A percentile compares a stretch with the other conserved stretches of the same genome.
Evolutionary conservation across 2,113 vertebrate species (phyloP).

Genomic region (Alethe castanea): DNA sequence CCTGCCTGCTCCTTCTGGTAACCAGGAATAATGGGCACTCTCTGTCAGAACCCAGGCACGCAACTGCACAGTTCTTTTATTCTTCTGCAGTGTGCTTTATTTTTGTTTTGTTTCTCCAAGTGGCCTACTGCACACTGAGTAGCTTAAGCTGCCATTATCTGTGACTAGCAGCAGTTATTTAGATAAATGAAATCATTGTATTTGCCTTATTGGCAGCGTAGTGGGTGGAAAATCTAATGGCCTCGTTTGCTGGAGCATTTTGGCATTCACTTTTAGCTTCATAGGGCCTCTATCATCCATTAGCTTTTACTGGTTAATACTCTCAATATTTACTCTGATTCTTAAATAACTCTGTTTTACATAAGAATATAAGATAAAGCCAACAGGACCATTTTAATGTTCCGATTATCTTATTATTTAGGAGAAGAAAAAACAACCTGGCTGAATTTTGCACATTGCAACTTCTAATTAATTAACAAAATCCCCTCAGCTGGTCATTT

Average conservation of each 20-base stretch:
- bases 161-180: background rate
- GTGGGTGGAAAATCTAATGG: background rate
- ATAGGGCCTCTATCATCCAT: background rate
- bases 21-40: background rate
- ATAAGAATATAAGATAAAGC: background rate
- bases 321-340: background rate
- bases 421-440: background rate
- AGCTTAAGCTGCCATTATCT: conserved; percentile 8
- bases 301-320: background rate
- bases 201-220: background rate
- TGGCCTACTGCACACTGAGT: background rate
- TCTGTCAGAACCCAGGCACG: background rate
- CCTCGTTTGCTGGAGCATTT: background rate
- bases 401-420: background rate
- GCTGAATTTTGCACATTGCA: background rate
- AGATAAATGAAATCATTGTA: background rate
- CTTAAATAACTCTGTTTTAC: conserved; percentile 2
- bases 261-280: background rate
- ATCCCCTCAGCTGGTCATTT: background rate
- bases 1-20: background rate
- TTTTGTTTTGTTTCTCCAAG: background rate
- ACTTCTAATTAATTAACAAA: background rate
- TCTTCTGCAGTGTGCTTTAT: background rate
- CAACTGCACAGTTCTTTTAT: background rate
- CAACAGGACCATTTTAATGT: background rate